These are phyloP conservation scores for Fregetta grallaria DNA, from an alignment of 2,113 vertebrate species.

Conservation along the genomic window DNA sequence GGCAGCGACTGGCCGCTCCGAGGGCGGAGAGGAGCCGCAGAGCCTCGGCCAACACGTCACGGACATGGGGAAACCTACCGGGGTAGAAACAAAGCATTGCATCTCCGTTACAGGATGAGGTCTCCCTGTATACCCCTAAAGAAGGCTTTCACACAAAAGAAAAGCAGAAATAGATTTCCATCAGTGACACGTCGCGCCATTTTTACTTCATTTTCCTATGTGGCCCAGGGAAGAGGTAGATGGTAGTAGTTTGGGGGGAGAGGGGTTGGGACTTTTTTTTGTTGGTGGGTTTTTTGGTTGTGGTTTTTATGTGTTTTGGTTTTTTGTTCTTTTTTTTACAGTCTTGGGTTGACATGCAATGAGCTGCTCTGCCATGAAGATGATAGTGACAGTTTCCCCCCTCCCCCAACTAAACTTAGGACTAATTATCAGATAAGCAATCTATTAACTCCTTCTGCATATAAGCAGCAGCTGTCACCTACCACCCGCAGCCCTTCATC, in stretches of 20 bases:
- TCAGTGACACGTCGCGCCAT: not conserved
- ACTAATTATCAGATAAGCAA: constrained; percentile 11
- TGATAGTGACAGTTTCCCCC: not conserved
- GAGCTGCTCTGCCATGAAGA: constrained; percentile 3
- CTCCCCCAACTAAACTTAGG: constrained; percentile 9
- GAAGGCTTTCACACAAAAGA: not conserved
- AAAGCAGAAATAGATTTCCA: not conserved
- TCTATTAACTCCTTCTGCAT: not conserved
- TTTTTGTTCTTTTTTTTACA: not conserved
- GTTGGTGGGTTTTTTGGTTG: not conserved
- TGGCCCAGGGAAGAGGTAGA: not conserved
- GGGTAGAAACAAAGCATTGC: constrained; percentile 60
- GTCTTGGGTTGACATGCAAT: not conserved
- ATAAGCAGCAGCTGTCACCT: constrained; percentile 19
- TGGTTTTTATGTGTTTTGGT: not conserved
- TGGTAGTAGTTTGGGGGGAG: not conserved
- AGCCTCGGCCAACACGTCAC: constrained; percentile 91
- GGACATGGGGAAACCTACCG: constrained; percentile 93
- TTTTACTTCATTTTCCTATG: not conserved
- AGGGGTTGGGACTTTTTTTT: no score
- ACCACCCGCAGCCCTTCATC: not conserved
- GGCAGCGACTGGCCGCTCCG: constrained; percentile 89
- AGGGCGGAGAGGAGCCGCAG: constrained; percentile 88
- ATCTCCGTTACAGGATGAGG: not conserved
- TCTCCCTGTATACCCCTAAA: not conserved